Base-by-base conservation (phyloP, 2,888 invertebrate genomes). In the Carpatolechia fugitivella region DNA sequence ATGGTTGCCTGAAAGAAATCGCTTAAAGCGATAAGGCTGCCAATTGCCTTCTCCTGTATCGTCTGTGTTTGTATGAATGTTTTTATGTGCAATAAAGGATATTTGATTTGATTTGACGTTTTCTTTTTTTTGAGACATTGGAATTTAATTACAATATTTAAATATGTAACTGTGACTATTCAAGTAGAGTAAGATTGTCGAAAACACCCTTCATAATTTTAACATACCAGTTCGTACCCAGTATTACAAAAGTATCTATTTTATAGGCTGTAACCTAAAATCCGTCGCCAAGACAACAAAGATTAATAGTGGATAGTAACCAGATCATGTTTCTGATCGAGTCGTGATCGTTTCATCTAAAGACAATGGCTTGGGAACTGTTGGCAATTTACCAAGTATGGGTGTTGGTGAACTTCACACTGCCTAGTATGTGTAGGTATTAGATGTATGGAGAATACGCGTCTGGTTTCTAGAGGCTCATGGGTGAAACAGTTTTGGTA, bases 381-480 rank as follows among this genome's bases (percentile, higher is more conserved):
- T 80, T 85, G 85, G 86, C 83, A 75, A 50, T 56, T 56, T 61
- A 71, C 85, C 85, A 84, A 79, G 64, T 67, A 65, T 72, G 58
- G 69, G 75, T 78, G 75, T 79, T 72, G 73, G 72, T 64, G 69
- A 72, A 69, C 66, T 76, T 69, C 64, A 62, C 69, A 71, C 66
- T 69, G 65, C 59, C 58, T 41, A 8, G 65, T 65, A 64, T 63
- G 57, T 63, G 63, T 68, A 68, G 60, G 62, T 69, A 64, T 66
- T 65, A n/a, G 66, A 72, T 71, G 66, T 69, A 56, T 56, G 52
- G 18, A 30, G 38, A 18, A 35, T 35, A 14, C 51, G 20, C 33
- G 36, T 5, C 13, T n/a, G 14, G 48, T 11, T 24, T 44, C 14
- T 44, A 20, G 8, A 41, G 40, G 40, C 16, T 14, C 8, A 18